Conservation (phyloP, 2,888 invertebrate genomes). For the Hydropsyche betteni region DNA sequence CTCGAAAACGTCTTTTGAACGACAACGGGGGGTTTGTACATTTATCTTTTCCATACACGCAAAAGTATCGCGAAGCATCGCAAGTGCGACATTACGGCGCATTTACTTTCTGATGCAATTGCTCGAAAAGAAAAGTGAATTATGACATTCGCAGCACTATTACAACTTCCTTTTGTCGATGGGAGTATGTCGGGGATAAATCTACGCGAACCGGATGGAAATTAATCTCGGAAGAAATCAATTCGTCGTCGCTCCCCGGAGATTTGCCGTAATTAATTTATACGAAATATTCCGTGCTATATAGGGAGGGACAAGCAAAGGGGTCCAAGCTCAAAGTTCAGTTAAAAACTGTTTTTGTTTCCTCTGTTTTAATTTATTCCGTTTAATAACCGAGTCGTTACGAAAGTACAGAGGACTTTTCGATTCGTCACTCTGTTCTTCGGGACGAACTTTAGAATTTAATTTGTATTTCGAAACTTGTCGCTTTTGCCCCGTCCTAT, state of each 20-base stretch:
- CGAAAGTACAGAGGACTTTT: too few relatives aligned
- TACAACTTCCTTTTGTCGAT: slow-evolving; percentile 43
- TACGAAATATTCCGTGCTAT: slow-evolving; percentile 21
- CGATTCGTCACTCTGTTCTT: too few relatives aligned
- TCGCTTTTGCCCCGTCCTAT: too few relatives aligned
- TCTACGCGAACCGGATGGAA: not conserved
- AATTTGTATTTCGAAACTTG: too few relatives aligned
- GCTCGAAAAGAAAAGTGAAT: slow-evolving; percentile 36
- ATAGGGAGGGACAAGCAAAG: slow-evolving; percentile 31
- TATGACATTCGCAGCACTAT: slow-evolving; percentile 35
- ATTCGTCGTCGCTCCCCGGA: not conserved
- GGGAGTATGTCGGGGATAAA: not conserved
- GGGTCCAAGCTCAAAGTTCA: slow-evolving; percentile 36
- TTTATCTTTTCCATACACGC: too few relatives aligned
- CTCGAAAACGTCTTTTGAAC: not conserved
- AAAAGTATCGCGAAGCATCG: not conserved
- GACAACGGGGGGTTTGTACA: not conserved
- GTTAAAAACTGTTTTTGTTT: slow-evolving; percentile 41
- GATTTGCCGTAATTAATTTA: slow-evolving; percentile 37
- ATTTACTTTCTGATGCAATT: slow-evolving; percentile 27
- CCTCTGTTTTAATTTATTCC: slow-evolving; percentile 33
- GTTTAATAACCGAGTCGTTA: not conserved
- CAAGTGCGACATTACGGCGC: not conserved
- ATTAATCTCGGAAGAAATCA: slow-evolving; percentile 10
- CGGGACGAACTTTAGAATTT: too few relatives aligned